These are phyloP conservation scores for Drosophila aff. DNA, from an alignment of 1,140 invertebrate species.

Conservation along the genomic window DNA sequence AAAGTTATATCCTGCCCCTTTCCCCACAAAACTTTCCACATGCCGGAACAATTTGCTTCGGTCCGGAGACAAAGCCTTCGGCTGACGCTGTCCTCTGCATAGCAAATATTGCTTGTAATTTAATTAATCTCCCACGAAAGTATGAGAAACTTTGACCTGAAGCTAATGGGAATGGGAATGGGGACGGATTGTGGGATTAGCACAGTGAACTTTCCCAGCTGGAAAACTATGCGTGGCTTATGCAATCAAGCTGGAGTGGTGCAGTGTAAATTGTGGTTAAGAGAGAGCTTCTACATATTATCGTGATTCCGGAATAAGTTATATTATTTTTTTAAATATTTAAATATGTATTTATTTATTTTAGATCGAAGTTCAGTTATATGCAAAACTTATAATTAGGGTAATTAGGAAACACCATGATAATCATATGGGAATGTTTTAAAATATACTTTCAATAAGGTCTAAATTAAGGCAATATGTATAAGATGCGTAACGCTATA, in stretches of 20 bases:
- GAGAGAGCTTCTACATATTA: background rate
- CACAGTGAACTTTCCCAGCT: constrained; percentile 11
- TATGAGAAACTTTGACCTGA: constrained; percentile 44
- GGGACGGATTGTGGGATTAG: constrained; percentile 9
- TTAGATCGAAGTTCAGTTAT: background rate
- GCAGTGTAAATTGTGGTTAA: background rate
- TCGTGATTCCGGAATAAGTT: background rate
- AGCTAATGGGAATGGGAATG: constrained; percentile 18
- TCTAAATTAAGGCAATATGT: too few species aligned
- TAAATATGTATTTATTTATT: background rate
- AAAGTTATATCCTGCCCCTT: constrained; percentile 20
- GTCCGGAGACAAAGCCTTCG: constrained; percentile 39
- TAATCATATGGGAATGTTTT: background rate
- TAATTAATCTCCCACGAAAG: constrained; percentile 67
- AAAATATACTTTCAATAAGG: too few species aligned
- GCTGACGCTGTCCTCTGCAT: constrained; percentile 34
- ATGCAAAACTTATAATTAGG: background rate
- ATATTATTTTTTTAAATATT: background rate
- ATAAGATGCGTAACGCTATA: too few species aligned
- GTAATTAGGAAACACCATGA: too few species aligned
- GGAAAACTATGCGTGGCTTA: constrained; percentile 7
- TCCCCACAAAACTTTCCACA: constrained; percentile 25
- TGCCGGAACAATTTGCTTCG: constrained; percentile 52
- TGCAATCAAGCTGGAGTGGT: constrained; percentile 6
- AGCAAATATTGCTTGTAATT: constrained; percentile 66